Conservation (phyloP, 2,113 vertebrate species). For the Camelus bactrianus region DNA sequence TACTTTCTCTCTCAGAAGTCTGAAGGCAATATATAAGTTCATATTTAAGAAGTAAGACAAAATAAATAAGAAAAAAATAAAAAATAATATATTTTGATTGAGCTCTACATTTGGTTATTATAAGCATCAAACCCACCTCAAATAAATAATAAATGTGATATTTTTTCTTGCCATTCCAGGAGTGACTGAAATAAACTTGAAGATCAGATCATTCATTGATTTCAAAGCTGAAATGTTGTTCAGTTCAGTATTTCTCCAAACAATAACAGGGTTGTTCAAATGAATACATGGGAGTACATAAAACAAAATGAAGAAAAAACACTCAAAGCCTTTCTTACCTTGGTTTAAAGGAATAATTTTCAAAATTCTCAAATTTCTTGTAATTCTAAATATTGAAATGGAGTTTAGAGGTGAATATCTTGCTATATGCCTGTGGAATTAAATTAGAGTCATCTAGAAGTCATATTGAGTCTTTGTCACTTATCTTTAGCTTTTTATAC, state of each 20-base stretch:
- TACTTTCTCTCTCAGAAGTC: neutral
- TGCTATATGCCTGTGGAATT: constrained; percentile 68
- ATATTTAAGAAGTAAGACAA: neutral
- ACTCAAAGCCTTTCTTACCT: constrained; percentile 63
- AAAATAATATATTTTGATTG: neutral
- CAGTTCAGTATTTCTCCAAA: constrained; percentile 13
- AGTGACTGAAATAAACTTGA: neutral
- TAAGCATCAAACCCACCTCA: neutral
- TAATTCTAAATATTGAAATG: neutral
- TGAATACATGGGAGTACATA: neutral
- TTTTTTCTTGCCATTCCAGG: neutral
- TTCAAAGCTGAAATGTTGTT: constrained; percentile 2
- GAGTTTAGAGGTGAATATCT: constrained; percentile 37
- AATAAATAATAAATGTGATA: neutral
- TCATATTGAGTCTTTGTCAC: neutral
- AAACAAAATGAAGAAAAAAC: neutral
- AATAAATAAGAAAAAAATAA: neutral
- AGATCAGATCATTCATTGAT: neutral
- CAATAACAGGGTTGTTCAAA: neutral
- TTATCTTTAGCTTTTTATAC: neutral
- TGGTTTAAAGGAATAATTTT: constrained; percentile 78
- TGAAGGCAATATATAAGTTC: neutral
- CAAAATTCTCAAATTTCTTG: constrained; percentile 78
- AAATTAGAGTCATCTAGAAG: constrained; percentile 44
- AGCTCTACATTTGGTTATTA: neutral